Evolutionary conservation across 2,888 invertebrate genomes (phyloP), one percentile per base, ranked within the genome.

Genomic region (Lepas anatifera): DNA sequence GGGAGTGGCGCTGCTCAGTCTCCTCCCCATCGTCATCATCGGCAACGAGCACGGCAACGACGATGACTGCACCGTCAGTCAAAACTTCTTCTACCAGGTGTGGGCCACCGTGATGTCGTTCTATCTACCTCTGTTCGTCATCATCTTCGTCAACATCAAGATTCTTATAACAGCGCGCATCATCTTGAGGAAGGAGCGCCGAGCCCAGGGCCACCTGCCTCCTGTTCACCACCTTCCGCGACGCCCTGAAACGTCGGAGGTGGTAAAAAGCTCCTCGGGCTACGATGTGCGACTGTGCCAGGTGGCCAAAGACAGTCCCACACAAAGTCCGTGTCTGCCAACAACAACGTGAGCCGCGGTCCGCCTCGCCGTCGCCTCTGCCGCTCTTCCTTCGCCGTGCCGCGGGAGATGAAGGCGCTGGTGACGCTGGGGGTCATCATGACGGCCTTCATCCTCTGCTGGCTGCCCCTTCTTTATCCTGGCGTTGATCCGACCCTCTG

Each of bases 61-160:
- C 48, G 81, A 80, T n/a, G 72, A 73, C 16, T 96, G 95, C 81
- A 85, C 88, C 71, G 95, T 97, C 70, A 95, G 94, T 75, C 95
- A 96, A 80, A 90, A 94, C 79, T 89, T 94, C 79, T 91, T 89
- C 74, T 98, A 98, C 81, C 98, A 98, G 83, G 90, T 98, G 77
- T 98, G 97, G 82, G 98, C 98, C 73, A 93, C 93, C 1, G 84
- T 93, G 77, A 90, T 92, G 76, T 92, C 97, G 76, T 99, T 99
- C 83, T 99, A 99, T 83, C 89, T 96, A 77, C 98, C 98, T 18
- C 84, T 97, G 73, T 85, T 90, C 75, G 94, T 97, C 74, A 98
- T 99, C 97, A 87, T 98, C 72, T 88, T 94, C 76, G 95, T 99
- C 64, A 98, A 99, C 81, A 94, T 92, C 81, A 94, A 94, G 82